A percentile compares a stretch with the other conserved stretches of the same genome.
phyloP scores from a whole-genome alignment of 2,797 vertebrate species.

The Peromyscus melanophrys region DNA sequence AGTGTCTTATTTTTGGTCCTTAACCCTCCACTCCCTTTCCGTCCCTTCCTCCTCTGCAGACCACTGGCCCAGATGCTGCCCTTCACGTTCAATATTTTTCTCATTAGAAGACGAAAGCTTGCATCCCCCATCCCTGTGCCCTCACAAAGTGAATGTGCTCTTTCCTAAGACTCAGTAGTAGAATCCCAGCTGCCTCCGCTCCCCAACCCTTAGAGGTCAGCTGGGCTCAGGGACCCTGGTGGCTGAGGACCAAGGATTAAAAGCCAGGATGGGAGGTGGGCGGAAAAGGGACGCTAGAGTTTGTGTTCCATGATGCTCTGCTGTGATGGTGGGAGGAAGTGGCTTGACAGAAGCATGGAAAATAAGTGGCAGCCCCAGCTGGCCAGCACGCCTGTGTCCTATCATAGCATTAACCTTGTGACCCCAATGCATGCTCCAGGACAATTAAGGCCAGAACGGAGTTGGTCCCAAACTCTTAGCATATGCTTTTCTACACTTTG shows the following conservation, averaged over 20 bases:
- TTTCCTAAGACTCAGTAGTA: neutral
- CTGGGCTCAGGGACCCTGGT: neutral
- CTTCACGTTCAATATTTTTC: slow-evolving; percentile 18
- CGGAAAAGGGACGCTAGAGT: neutral
- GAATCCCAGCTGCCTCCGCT: neutral
- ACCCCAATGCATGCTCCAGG: neutral
- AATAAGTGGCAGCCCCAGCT: neutral
- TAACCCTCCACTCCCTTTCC: neutral
- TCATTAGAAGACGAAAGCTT: slow-evolving; percentile 21
- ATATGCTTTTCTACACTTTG: neutral
- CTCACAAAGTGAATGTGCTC: neutral
- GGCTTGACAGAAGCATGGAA: neutral
- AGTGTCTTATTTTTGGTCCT: neutral
- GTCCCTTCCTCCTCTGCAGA: neutral
- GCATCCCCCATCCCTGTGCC: fast-evolving
- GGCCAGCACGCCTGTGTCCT: neutral
- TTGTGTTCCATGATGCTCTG: neutral
- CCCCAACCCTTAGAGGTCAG: neutral
- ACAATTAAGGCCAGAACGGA: neutral
- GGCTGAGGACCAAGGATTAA: neutral
- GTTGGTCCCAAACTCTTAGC: neutral
- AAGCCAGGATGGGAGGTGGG: neutral
- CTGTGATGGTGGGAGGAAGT: neutral
- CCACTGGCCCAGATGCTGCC: neutral
- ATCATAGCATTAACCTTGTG: neutral